These are phyloP conservation scores for Gymnocheta viridis DNA, from an alignment of 2,888 invertebrate species.

Conservation along the genomic window DNA sequence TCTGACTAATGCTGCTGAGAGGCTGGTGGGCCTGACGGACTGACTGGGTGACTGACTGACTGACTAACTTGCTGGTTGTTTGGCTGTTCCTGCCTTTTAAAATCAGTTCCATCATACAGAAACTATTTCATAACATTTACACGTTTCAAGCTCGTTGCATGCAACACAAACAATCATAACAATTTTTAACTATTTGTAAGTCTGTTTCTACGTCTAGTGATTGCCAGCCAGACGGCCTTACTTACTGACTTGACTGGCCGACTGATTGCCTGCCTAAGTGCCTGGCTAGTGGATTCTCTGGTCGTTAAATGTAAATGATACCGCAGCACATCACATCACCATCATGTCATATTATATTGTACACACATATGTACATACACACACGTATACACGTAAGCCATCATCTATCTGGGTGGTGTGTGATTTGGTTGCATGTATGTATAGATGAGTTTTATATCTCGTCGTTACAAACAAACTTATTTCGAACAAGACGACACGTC, in stretches of 20 bases:
- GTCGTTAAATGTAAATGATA: constrained; percentile 67
- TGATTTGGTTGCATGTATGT: constrained; percentile 30
- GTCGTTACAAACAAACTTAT: constrained; percentile 14
- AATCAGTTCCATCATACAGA: constrained; percentile 31
- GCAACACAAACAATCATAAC: constrained; percentile 28
- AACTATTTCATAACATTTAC: constrained; percentile 53
- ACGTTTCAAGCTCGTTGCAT: constrained; percentile 48
- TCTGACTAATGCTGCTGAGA: neutral
- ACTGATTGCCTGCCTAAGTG: neutral
- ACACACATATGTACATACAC: neutral
- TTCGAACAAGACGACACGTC: constrained; percentile 60
- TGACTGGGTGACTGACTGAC: neutral
- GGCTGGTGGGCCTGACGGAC: neutral
- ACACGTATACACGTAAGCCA: neutral
- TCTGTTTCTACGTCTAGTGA: constrained; percentile 21
- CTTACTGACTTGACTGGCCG: neutral
- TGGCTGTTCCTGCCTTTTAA: constrained; percentile 29
- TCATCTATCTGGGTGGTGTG: neutral
- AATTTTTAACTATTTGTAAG: constrained; percentile 38
- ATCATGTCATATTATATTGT: constrained; percentile 41
- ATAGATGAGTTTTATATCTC: constrained; percentile 26
- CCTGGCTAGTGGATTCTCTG: constrained; percentile 35
- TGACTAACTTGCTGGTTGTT: neutral
- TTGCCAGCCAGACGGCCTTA: constrained; percentile 9
- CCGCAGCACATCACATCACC: constrained; percentile 39